Evolutionary conservation across 2,113 vertebrate species (phyloP).

Genomic region (Platycercus adscitus): DNA sequence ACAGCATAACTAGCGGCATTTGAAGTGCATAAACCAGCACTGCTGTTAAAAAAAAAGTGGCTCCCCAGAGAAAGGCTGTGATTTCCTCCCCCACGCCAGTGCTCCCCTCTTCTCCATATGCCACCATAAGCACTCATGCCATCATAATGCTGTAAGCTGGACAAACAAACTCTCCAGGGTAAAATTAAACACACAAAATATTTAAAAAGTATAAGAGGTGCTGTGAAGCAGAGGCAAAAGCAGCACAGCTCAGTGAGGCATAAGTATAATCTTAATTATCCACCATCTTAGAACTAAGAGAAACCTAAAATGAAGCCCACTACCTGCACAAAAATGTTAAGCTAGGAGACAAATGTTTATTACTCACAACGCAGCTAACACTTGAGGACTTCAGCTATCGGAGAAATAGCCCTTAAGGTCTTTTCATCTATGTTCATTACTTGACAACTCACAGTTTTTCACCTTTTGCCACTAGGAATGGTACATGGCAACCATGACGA

Average conservation of each 20-base stretch:
- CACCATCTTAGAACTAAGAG: not conserved
- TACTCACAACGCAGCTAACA: not conserved
- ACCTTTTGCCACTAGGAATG: not conserved
- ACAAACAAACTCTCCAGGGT: not conserved
- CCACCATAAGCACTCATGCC: not conserved
- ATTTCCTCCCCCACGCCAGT: not conserved
- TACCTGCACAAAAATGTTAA: not conserved
- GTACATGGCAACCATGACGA: not conserved
- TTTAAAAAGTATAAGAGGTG: not conserved
- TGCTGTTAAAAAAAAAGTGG: not conserved
- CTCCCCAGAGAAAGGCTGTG: not conserved
- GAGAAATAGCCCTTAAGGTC: not conserved
- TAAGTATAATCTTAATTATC: not conserved
- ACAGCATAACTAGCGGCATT: not conserved
- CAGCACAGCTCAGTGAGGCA: not conserved
- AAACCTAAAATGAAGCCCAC: not conserved
- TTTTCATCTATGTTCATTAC: rapidly evolving
- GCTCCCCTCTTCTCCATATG: not conserved
- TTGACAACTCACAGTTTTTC: not conserved
- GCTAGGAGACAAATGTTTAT: not conserved
- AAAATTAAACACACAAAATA: not conserved
- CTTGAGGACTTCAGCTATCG: not conserved
- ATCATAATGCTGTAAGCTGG: not conserved
- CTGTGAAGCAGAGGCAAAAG: not conserved
- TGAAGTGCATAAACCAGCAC: not conserved